These are phyloP conservation scores for Cisticola juncidis DNA, from an alignment of 2,113 vertebrate species.

Conservation along the genomic window DNA sequence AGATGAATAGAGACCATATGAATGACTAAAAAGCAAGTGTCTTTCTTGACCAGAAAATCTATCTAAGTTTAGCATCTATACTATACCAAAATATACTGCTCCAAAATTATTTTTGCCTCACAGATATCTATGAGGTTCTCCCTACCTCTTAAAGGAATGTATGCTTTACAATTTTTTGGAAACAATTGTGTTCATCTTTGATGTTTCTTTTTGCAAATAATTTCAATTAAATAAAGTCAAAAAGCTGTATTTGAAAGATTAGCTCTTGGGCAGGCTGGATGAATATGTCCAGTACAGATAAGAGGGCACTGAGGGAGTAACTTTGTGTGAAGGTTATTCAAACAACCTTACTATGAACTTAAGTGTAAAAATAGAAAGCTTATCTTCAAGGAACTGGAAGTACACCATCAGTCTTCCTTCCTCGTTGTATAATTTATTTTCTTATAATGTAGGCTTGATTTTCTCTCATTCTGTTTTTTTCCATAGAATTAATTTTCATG, in stretches of 20 bases:
- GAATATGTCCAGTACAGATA: not conserved
- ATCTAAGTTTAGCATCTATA: not conserved
- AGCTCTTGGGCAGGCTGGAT: not conserved
- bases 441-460: not conserved
- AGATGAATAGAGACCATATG: not conserved
- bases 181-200: not conserved
- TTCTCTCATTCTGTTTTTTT: not conserved
- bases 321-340: not conserved
- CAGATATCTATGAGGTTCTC: not conserved
- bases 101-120: not conserved
- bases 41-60: not conserved
- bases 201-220: not conserved
- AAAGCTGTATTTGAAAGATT: conserved; percentile 2
- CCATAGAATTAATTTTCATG: not conserved
- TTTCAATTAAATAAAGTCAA: not conserved
- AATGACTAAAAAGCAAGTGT: not conserved
- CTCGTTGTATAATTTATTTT: not conserved
- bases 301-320: not conserved
- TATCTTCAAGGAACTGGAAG: not conserved
- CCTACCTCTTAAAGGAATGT: not conserved
- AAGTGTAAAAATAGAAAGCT: not conserved
- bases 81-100: too few species aligned
- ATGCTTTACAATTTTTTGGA: not conserved
- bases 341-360: not conserved
- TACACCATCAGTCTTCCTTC: not conserved